phyloP scores from a whole-genome alignment of 2,797 vertebrate genomes.

The Thripadectes ignobilis region DNA sequence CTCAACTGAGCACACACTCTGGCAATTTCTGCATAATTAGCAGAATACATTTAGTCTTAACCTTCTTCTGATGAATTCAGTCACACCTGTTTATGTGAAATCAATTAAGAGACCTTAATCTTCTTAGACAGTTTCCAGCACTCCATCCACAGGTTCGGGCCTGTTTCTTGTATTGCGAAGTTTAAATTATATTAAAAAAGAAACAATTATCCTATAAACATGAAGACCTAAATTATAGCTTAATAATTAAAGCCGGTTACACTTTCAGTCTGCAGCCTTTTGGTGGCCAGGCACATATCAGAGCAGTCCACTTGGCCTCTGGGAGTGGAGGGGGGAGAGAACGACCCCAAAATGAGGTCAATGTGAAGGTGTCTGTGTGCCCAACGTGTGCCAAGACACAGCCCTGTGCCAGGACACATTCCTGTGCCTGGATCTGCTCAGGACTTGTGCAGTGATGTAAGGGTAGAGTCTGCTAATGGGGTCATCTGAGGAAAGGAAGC shows the following conservation, averaged over 20 bases:
- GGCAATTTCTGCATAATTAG: conserved; percentile 66
- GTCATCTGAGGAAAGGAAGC: neutral
- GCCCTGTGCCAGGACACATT: neutral
- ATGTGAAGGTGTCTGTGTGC: neutral
- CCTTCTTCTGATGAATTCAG: conserved; percentile 68
- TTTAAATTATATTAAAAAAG: conserved; percentile 66
- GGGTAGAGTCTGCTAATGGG: neutral
- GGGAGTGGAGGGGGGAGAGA: neutral
- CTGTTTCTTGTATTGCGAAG: conserved; percentile 61
- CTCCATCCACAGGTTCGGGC: conserved; percentile 62
- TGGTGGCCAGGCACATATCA: neutral
- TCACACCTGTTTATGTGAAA: conserved; percentile 75
- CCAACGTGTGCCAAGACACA: neutral
- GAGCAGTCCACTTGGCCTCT: neutral
- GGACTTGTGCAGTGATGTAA: neutral
- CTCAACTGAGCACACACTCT: conserved; percentile 46
- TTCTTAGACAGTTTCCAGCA: conserved; percentile 65
- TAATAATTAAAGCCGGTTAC: conserved; percentile 55
- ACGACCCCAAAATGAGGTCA: neutral
- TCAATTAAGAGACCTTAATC: conserved; percentile 74
- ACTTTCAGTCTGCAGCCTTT: conserved; percentile 10
- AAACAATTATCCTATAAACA: conserved; percentile 66
- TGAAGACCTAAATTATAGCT: conserved; percentile 52
- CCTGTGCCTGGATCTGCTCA: neutral
- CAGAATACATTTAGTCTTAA: conserved; percentile 59